A percentile compares a stretch with the other conserved stretches of the same genome.
Conservation (phyloP, 2,113 vertebrate genomes). For the Malurus cyaneus region DNA sequence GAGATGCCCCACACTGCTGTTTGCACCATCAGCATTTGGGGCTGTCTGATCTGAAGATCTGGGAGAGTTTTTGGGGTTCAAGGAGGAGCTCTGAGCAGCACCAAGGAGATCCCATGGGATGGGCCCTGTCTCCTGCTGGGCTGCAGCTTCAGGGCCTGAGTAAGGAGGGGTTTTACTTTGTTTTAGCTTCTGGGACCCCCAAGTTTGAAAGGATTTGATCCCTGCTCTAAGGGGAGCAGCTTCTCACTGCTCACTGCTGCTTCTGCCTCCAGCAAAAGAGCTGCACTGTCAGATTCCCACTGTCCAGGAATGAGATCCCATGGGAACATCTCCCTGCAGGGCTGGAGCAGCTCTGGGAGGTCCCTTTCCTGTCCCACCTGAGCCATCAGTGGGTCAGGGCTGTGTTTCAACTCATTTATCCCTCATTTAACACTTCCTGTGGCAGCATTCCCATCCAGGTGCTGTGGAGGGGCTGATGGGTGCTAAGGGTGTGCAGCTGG, state of each 20-base stretch:
- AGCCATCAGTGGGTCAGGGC: background rate
- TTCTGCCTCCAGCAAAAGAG: background rate
- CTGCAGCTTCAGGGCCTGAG: background rate
- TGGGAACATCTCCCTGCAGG: background rate
- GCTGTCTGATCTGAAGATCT: background rate
- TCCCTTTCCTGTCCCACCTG: background rate
- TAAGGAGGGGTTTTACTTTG: background rate
- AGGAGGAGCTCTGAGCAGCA: background rate
- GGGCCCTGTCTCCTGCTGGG: background rate
- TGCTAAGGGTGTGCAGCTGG: background rate
- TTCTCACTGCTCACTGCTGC: background rate
- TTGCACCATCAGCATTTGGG: background rate
- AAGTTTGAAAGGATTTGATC: background rate
- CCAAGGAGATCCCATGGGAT: background rate
- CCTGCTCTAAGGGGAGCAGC: background rate
- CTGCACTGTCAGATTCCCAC: background rate
- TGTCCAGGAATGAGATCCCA: background rate
- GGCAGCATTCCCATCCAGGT: fast-evolving
- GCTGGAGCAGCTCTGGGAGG: background rate
- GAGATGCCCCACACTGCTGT: background rate
- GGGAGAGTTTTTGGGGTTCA: background rate
- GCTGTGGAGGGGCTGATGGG: fast-evolving
- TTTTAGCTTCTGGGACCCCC: background rate
- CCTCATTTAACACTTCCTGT: background rate
- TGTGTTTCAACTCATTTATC: fast-evolving